Base-by-base conservation (phyloP, 2,113 vertebrate species). In the Syrmaticus mikado region DNA sequence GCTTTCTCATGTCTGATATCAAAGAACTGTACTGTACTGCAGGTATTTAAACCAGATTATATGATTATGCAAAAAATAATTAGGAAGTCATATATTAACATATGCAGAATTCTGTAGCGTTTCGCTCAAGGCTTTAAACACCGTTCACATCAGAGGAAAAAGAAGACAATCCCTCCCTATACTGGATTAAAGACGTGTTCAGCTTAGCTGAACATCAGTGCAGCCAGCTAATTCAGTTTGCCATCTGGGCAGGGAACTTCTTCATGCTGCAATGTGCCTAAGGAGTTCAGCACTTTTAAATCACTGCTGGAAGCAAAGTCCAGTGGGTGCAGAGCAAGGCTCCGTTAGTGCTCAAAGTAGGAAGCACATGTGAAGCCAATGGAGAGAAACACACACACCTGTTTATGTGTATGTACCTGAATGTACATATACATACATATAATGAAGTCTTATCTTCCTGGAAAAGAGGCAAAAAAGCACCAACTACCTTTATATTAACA, bases 81-180 rank as follows among this genome's bases (percentile, higher is more conserved):
- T 45, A 81, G 14, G 8, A 77, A 55, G 41, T 16, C 55, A 83
- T 52, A 22, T 48, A 89, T 71, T 83, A 46, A 62, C 30, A 83
- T 12, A 17, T 10, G 71, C 80, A 62, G 24, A 85, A 77, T 62
- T 70, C n/a, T 41, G 48, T 0, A 55, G 48, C 85, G 40, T 38
- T 82, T 82, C 70, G 62, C 71, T 85, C 9, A 13, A 82, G 79
- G 58, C 85, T 71, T 85, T 85, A 87, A 92, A 66, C 55, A 20
- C 50, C 2, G 1, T 8, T 50, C 53, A 91, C 53, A 80, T 2
- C 60, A 67, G 60, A 85, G 76, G 58, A 57, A 92, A 70, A 20
- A 74, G 67, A 85, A 91, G 64, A 62, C 72, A 89, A 45, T 87
- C 75, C 87, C 87, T 68, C 71, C 87, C 80, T 81, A 74, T 72